These are phyloP conservation scores for Astreopora myriophthalma DNA, from an alignment of 64 coral and sea anemone species.

Conservation along the genomic window DNA sequence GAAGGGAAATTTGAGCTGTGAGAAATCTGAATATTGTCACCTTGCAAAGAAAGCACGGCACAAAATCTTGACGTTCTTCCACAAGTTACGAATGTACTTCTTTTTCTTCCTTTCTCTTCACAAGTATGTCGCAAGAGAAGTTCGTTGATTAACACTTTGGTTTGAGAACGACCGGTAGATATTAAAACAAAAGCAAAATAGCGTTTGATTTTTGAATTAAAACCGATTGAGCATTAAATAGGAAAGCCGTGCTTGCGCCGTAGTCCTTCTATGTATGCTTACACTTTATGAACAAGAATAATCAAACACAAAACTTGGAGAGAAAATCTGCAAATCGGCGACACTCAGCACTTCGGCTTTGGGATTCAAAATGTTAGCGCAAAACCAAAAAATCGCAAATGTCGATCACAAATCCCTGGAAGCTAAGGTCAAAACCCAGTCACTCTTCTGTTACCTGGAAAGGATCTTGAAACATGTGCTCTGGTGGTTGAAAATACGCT, in stretches of 20 bases:
- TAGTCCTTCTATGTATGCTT: neutral
- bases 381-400: too few species aligned
- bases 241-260: neutral
- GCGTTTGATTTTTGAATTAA: slow-evolving; percentile 47
- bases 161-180: neutral
- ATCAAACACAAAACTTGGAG: neutral
- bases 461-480: slow-evolving; percentile 36
- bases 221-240: neutral
- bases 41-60: too few species aligned
- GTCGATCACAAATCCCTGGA: too few species aligned
- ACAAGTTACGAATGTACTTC: neutral
- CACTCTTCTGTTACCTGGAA: slow-evolving; percentile 31
- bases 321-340: neutral
- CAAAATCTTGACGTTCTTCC: too few species aligned
- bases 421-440: neutral
- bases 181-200: neutral
- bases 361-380: neutral
- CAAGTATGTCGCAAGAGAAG: neutral
- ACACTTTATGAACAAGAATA: neutral
- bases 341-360: neutral
- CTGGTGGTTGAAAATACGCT: neutral
- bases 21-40: too few species aligned
- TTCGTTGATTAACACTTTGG: slow-evolving; percentile 13
- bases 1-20: neutral
- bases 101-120: neutral